Conservation (phyloP, 2,888 invertebrate species). For the Zootermopsis nevadensis region DNA sequence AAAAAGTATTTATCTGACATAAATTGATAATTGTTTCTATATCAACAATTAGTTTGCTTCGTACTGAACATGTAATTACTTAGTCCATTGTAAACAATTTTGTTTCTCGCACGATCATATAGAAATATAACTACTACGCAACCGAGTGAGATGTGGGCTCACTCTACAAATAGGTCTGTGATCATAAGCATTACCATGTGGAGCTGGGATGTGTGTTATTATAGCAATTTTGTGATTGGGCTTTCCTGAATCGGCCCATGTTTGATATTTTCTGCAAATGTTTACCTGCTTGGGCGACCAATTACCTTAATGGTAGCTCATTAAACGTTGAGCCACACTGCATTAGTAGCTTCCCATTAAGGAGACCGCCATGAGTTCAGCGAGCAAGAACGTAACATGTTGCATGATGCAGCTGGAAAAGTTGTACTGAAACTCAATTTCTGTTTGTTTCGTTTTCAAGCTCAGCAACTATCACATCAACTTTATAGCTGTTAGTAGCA, state of each 20-base stretch:
- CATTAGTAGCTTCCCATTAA: neutral
- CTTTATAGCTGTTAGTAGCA: too few relatives aligned
- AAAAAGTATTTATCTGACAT: too few relatives aligned
- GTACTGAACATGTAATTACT: constrained; percentile 5
- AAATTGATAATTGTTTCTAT: too few relatives aligned
- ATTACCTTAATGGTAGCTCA: constrained; percentile 32
- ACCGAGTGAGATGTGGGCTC: too few relatives aligned
- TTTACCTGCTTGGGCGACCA: constrained; percentile 14
- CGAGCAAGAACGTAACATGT: neutral
- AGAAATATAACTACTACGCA: neutral
- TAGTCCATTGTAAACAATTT: neutral
- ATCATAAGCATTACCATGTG: neutral
- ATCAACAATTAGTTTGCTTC: too few relatives aligned
- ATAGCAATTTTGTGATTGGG: constrained; percentile 30
- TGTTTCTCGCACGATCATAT: constrained; percentile 1
- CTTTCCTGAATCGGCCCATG: neutral
- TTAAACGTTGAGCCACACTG: constrained; percentile 1
- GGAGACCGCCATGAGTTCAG: neutral
- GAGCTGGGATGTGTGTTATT: neutral
- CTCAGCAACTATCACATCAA: too few relatives aligned
- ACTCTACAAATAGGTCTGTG: neutral
- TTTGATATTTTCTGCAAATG: constrained; percentile 29
- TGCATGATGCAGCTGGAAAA: neutral
- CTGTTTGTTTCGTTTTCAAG: too few relatives aligned
- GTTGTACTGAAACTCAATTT: too few relatives aligned